A percentile compares a stretch with the other conserved stretches of the same genome.
Evolutionary conservation across 2,113 vertebrate species (phyloP).

Genomic region (Phrynocephalus versicolor): DNA sequence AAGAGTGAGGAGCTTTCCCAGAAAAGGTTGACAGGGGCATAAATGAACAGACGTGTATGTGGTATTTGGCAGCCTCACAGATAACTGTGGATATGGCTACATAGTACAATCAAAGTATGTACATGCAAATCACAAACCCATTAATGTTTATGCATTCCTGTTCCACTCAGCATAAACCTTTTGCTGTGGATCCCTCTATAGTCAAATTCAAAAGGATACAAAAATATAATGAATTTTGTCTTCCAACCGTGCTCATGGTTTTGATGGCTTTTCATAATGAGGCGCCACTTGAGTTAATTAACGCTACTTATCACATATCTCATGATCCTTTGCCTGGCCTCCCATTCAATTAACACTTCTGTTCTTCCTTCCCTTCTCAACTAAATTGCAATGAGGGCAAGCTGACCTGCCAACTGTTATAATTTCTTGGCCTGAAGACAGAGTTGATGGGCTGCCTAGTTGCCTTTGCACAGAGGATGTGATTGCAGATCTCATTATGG

Average conservation of each 20-base stretch:
- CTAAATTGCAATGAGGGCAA: conserved; percentile 2
- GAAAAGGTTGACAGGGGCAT: no score
- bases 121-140: not conserved
- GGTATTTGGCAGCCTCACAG: no score
- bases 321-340: conserved; percentile 9
- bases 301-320: not conserved
- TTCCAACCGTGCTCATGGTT: conserved; percentile 1
- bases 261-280: conserved; percentile 30
- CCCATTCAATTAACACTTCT: conserved; percentile 37
- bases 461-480: not conserved
- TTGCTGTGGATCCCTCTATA: not conserved
- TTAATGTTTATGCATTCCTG: not conserved
- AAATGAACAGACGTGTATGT: no score
- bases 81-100: no score
- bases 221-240: conserved; percentile 36
- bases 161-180: not conserved
- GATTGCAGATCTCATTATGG: not conserved
- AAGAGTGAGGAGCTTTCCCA: no score
- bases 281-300: conserved; percentile 35
- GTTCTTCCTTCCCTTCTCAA: conserved; percentile 15
- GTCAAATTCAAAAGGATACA: conserved; percentile 17
- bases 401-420: not conserved
- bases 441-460: not conserved
- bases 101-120: not conserved
- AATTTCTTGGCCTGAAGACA: conserved; percentile 18